Conservation (phyloP, 2,888 invertebrate genomes). For the Dasysyrphus albostriatus region DNA sequence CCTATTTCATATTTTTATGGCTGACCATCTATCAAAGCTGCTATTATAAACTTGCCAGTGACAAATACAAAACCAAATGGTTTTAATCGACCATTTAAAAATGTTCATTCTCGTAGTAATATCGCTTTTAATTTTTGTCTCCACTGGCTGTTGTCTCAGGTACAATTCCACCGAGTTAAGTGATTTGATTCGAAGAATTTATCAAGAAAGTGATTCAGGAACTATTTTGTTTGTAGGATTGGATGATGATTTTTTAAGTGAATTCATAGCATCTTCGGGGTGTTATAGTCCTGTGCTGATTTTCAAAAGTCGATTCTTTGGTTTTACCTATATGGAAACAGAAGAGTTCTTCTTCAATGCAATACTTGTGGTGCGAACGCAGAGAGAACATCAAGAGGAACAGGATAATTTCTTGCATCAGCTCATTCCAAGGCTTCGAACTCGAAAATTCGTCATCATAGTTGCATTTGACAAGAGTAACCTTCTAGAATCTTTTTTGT, state of each 20-base stretch:
- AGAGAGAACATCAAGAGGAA: background rate
- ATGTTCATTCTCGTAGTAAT: background rate
- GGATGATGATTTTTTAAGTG: background rate
- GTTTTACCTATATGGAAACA: no score
- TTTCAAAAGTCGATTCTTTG: background rate
- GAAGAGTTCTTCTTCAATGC: background rate
- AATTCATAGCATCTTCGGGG: background rate
- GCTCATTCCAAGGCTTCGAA: background rate
- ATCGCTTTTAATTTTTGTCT: background rate
- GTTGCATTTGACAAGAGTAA: background rate
- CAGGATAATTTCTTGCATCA: background rate
- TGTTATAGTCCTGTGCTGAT: constrained; percentile 1
- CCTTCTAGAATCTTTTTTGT: background rate
- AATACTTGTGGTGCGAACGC: constrained; percentile 4
- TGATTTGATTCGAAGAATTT: constrained; percentile 24
- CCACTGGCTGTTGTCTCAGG: background rate
- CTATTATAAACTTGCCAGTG: background rate
- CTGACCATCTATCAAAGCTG: background rate
- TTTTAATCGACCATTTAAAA: background rate
- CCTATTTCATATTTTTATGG: background rate
- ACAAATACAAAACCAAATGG: background rate
- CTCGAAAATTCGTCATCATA: constrained; percentile 24
- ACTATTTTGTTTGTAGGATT: constrained; percentile 34
- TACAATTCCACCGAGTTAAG: background rate
- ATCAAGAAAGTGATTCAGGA: constrained; percentile 15